phyloP scores from a whole-genome alignment of 1,140 invertebrate species.

The Ips typographus region DNA sequence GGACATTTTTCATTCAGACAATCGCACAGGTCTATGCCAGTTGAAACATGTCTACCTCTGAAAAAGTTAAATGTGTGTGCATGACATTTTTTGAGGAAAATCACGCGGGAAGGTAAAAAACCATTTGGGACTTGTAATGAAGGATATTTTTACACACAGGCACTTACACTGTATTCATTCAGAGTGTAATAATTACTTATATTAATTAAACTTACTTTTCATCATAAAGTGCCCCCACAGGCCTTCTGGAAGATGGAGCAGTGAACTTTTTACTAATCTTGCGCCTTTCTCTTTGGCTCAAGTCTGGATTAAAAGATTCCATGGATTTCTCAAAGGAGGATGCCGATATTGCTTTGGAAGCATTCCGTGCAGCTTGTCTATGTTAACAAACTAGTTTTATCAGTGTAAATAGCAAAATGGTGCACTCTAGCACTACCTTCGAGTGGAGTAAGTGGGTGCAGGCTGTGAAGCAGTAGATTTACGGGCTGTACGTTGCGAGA shows the following conservation, averaged over 20 bases:
- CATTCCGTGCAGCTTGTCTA: constrained; percentile 39
- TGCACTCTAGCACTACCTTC: constrained; percentile 12
- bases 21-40: constrained; percentile 74
- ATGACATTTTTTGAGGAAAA: not conserved
- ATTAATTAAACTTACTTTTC: constrained; percentile 33
- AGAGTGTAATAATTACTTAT: not conserved
- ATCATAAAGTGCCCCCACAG: constrained; percentile 46
- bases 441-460: constrained; percentile 17
- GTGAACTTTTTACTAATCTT: constrained; percentile 48
- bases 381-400: not conserved
- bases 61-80: constrained; percentile 2
- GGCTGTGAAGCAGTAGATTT: constrained; percentile 37
- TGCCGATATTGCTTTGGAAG: constrained; percentile 29
- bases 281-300: constrained; percentile 45
- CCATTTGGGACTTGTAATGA: not conserved
- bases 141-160: no score
- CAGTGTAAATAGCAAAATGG: not conserved
- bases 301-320: constrained; percentile 50
- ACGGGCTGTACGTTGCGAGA: constrained; percentile 32
- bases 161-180: not conserved
- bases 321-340: constrained; percentile 42
- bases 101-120: not conserved
- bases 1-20: constrained; percentile 69
- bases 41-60: constrained; percentile 49
- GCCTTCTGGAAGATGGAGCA: constrained; percentile 34